phyloP scores from a whole-genome alignment of 2,888 invertebrate genomes.

The Leptopilina syphax region DNA sequence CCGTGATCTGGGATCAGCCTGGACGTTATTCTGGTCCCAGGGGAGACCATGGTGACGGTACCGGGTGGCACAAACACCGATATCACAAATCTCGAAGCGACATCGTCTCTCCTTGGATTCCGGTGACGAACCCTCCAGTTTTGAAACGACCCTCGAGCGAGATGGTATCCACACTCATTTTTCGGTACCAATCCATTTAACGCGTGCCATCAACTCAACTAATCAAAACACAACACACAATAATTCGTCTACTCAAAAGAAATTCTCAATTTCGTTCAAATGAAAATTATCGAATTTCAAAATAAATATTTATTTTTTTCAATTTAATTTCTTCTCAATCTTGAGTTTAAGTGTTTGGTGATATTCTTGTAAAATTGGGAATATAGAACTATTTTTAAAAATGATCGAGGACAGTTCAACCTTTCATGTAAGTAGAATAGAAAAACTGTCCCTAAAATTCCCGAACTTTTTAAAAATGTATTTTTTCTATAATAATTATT shows the following conservation, averaged over 20 bases:
- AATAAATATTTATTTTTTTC: no score
- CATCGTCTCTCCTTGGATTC: constrained; percentile 49
- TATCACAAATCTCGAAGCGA: constrained; percentile 57
- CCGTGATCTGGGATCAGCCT: constrained; percentile 60
- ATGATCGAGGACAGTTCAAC: constrained; percentile 72
- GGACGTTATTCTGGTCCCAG: constrained; percentile 54
- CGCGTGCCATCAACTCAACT: not conserved
- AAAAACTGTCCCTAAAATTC: not conserved
- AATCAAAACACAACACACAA: not conserved
- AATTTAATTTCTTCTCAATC: not conserved
- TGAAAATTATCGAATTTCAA: no score
- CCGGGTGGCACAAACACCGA: constrained; percentile 73
- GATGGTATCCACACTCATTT: constrained; percentile 52
- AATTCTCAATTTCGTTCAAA: not conserved
- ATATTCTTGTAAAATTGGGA: not conserved
- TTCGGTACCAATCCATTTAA: constrained; percentile 8
- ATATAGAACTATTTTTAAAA: constrained; percentile 47
- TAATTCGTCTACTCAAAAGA: not conserved
- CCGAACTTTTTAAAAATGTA: no score
- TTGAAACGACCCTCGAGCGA: constrained; percentile 61
- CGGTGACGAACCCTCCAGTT: constrained; percentile 54
- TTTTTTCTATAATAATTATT: no score
- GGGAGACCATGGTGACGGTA: constrained; percentile 70
- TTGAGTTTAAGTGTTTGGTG: not conserved
- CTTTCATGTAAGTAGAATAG: constrained; percentile 71